Evolutionary conservation across 2,888 invertebrate species (phyloP).

Genomic region (Hoplodrina blanda): DNA sequence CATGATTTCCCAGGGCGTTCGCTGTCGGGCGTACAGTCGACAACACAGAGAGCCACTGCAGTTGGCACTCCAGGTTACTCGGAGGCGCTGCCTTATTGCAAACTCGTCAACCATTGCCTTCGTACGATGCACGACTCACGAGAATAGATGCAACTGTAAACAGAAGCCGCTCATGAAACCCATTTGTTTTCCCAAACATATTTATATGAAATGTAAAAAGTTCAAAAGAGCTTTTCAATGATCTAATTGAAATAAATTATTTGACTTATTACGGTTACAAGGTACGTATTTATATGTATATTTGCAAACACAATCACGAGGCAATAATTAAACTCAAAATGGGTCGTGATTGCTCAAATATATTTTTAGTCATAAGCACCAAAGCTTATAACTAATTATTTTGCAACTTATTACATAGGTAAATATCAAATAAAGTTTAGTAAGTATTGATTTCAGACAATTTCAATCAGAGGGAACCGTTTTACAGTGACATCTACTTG

Average conservation of each 20-base stretch:
- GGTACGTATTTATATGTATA: too few relatives aligned
- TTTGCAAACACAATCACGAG: neutral
- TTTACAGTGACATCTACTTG: slow-evolving; percentile 72
- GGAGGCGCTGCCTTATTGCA: slow-evolving; percentile 71
- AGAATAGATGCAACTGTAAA: slow-evolving; percentile 34
- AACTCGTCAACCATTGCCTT: slow-evolving; percentile 67
- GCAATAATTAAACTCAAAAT: neutral
- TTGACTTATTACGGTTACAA: too few relatives aligned
- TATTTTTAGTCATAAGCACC: neutral
- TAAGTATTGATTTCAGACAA: slow-evolving; percentile 45
- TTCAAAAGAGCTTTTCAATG: too few relatives aligned
- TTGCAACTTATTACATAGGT: neutral
- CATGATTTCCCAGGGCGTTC: slow-evolving; percentile 87
- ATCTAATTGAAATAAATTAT: too few relatives aligned
- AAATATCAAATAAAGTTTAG: slow-evolving; percentile 3
- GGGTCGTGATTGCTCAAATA: neutral
- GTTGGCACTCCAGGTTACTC: slow-evolving; percentile 63
- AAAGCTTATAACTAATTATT: neutral
- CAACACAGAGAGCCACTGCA: slow-evolving; percentile 67
- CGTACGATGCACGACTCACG: slow-evolving; percentile 29
- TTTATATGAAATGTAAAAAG: too few relatives aligned
- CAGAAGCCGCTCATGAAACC: neutral
- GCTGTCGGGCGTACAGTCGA: slow-evolving; percentile 75
- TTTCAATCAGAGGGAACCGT: slow-evolving; percentile 78
- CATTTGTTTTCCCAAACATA: neutral